Evolutionary conservation across 1,140 invertebrate species (phyloP), one percentile per base, ranked within the genome.

Genomic region (Heliconius hewitsoni): DNA sequence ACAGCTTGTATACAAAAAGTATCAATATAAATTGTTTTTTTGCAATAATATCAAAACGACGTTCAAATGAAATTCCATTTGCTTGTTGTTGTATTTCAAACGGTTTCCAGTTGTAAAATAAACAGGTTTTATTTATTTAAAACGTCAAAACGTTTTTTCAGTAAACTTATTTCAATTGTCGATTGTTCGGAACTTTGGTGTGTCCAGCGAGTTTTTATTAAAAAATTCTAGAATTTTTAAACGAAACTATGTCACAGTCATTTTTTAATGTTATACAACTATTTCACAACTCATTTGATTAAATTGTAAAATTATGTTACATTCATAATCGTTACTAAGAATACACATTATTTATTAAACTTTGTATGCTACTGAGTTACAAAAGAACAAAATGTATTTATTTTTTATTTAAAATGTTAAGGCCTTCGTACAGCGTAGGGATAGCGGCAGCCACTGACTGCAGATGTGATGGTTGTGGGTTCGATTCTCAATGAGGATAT

Each of bases 41-140:
- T 77, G 78, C 81, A 72, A 72, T 72, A 72, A 66, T 83, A 85
- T 86, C 79, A 83, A 88, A 90, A 85, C 76, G 82, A 83, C 83
- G 81, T 86, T 85, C 77, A 85, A 91, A 87, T 87, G 85, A 89
- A 91, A 90, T 90, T 89, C 85, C 85, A 76, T 85, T 88, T 89
- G 84, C 84, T 90, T 86, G 83, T 86, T 86, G 81, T 73, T 84
- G 82, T 82, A 72, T 78, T 79, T 85, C 74, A 81, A 88, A 87
- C 82, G 80, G 81, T 89, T 89, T 90, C 78, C 79, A 81, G 76
- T 83, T 73, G 76, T 74, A 81, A 80, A 85, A 85, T 85, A 84
- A 84, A 86, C 80, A 84, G 76, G 71, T 86, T 88, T 84, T 87
- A 84, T 88, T 87, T 89, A 86, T 85, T 87, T 86, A 82, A 89